Evolutionary conservation across 2,888 invertebrate species (phyloP).

Genomic region (Limnephilus lunatus): DNA sequence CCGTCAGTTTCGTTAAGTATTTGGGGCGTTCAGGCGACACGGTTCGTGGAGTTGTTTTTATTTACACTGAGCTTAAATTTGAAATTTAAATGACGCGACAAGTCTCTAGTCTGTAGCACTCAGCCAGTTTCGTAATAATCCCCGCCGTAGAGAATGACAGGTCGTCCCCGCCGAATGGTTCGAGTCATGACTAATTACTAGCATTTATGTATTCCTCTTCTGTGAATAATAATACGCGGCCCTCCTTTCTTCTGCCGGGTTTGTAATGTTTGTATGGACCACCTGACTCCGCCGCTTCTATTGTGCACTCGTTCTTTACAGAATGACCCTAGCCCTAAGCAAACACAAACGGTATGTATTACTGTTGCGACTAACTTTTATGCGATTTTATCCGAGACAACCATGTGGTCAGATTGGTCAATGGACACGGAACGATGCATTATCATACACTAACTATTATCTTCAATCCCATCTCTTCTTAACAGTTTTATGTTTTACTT

Average conservation of each 20-base stretch:
- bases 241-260: constrained; percentile 34
- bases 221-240: constrained; percentile 29
- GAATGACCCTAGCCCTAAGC: constrained; percentile 23
- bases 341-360: constrained; percentile 20
- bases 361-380: constrained; percentile 20
- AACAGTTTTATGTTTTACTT: too few species aligned
- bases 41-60: constrained; percentile 51
- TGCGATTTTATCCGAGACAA: constrained; percentile 9
- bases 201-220: constrained; percentile 31
- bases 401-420: constrained; percentile 26
- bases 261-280: constrained; percentile 42
- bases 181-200: constrained; percentile 54
- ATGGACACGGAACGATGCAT: not conserved
- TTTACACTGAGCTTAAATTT: constrained; percentile 56
- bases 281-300: constrained; percentile 48
- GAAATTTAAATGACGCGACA: constrained; percentile 50
- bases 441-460: not conserved
- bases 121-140: constrained; percentile 57
- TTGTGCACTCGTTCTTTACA: constrained; percentile 39
- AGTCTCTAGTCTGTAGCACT: not conserved
- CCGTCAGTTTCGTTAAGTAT: constrained; percentile 47
- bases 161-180: constrained; percentile 41
- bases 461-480: not conserved
- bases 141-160: constrained; percentile 51
- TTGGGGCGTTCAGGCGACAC: constrained; percentile 48